Evolutionary conservation across 2,888 invertebrate genomes (phyloP).

Genomic region (Ornithoptera priamus): DNA sequence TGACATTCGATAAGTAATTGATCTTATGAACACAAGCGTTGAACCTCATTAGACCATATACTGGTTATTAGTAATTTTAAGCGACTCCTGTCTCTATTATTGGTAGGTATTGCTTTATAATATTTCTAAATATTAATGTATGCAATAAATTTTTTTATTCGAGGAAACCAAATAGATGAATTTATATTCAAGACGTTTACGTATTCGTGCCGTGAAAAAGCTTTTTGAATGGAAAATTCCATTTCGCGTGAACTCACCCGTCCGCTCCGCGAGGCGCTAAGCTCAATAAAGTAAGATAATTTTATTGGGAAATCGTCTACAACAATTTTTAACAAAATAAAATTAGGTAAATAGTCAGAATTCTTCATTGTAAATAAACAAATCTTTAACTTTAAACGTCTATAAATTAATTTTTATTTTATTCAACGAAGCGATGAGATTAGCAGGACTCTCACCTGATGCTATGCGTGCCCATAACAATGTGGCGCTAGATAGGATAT

Average conservation of each 20-base stretch:
- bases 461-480: no score
- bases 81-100: background rate
- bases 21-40: no score
- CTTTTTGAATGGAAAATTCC: conserved; percentile 12
- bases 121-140: background rate
- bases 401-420: background rate
- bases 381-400: background rate
- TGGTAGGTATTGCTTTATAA: background rate
- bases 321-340: background rate
- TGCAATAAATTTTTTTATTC: conserved; percentile 2
- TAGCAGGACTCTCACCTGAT: no score
- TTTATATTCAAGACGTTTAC: conserved; percentile 24
- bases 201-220: conserved; percentile 18
- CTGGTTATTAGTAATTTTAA: no score
- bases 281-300: conserved; percentile 21
- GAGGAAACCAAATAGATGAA: conserved; percentile 1
- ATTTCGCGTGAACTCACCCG: conserved; percentile 21
- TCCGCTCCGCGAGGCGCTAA: conserved; percentile 14
- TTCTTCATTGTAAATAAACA: background rate
- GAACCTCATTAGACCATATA: no score
- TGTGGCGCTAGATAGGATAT: no score
- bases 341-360: background rate
- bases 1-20: no score
- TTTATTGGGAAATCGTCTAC: conserved; percentile 7
- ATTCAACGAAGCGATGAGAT: no score